Evolutionary conservation across 2,113 vertebrate species (phyloP).

Genomic region (Haemorhous mexicanus): DNA sequence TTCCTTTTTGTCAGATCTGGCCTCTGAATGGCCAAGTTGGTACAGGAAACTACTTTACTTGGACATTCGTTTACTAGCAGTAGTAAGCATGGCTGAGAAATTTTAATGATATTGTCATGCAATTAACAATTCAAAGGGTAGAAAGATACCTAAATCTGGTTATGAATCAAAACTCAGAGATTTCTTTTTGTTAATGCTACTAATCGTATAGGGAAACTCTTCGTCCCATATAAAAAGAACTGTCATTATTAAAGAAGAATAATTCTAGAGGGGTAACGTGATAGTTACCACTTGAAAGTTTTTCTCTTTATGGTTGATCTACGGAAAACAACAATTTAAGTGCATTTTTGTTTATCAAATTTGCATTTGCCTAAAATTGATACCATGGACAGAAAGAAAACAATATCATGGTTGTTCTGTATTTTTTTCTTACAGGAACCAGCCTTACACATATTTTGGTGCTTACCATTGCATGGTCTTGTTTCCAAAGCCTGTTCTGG

Average conservation of each 20-base stretch:
- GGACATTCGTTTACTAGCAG: neutral
- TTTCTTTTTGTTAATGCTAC: neutral
- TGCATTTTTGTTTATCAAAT: neutral
- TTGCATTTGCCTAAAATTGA: neutral
- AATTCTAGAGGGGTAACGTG: neutral
- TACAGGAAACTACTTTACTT: neutral
- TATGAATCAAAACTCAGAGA: neutral
- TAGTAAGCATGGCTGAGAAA: neutral
- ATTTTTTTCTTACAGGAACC: neutral
- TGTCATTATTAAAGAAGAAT: neutral
- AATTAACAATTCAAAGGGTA: neutral
- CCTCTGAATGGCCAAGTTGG: neutral
- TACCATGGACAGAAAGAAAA: neutral
- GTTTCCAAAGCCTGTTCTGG: slow-evolving; percentile 92
- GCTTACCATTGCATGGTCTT: slow-evolving; percentile 84
- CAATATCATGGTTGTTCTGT: neutral
- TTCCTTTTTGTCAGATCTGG: neutral
- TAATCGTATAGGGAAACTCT: neutral
- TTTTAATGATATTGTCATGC: neutral
- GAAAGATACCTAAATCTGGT: neutral
- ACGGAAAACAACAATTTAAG: neutral
- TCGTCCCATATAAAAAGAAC: neutral
- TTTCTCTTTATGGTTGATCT: neutral
- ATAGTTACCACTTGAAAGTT: neutral
- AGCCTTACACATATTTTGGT: neutral